phyloP scores from a whole-genome alignment of 2,797 vertebrate genomes.

The Notolepis coatsorum region DNA sequence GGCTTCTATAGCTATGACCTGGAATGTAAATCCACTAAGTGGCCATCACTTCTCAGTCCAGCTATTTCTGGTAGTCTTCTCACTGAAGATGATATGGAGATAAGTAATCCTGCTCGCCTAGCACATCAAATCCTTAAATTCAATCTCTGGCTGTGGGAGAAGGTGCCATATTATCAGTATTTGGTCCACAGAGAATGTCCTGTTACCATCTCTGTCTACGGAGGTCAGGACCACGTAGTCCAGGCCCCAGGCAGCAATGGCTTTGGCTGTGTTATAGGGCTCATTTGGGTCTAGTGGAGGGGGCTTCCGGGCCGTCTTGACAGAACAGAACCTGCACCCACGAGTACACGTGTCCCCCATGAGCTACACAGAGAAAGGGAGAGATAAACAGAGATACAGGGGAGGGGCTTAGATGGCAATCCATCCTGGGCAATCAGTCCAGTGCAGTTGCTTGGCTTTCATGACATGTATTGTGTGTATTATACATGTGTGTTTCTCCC shows the following conservation, averaged over 20 bases:
- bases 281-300: conserved; percentile 89
- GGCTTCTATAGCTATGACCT: background rate
- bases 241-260: conserved; percentile 93
- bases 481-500: too few species aligned
- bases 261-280: conserved; percentile 92
- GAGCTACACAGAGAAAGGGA: conserved; percentile 76
- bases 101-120: background rate
- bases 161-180: too few species aligned
- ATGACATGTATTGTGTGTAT: too few species aligned
- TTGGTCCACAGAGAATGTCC: background rate
- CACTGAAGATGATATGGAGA: too few species aligned
- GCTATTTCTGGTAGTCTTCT: too few species aligned
- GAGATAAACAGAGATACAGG: background rate
- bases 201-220: conserved; percentile 94
- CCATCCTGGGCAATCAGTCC: too few species aligned
- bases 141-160: too few species aligned
- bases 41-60: background rate
- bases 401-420: too few species aligned
- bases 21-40: background rate
- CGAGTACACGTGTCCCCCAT: conserved; percentile 98
- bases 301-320: conserved; percentile 91
- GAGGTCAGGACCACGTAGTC: conserved; percentile 97
- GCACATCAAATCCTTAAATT: too few species aligned
- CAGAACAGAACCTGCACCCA: conserved; percentile 96
- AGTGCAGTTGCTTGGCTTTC: too few species aligned